Percentiles rank a stretch among this genome's conserved stretches.
Evolutionary conservation across 1,140 invertebrate species (phyloP).

Genomic region (Zophobas morio): DNA sequence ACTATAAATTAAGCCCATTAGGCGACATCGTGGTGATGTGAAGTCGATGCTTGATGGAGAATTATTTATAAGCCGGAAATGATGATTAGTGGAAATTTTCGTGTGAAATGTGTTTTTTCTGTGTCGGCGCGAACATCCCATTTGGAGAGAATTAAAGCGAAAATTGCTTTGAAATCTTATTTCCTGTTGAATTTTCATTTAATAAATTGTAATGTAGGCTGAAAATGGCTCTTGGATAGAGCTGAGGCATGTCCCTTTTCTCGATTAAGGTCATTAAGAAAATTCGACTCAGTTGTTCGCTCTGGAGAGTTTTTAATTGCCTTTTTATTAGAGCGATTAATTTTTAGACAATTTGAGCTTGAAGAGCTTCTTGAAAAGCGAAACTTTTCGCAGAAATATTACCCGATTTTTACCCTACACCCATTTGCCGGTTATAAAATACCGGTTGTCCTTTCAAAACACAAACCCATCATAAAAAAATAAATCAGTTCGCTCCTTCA

Average conservation of each 20-base stretch:
- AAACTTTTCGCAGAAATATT: too few relatives aligned
- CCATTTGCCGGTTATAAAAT: too few relatives aligned
- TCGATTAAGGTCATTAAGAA: constrained; percentile 13
- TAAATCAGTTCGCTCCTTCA: too few relatives aligned
- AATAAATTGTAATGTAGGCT: constrained; percentile 23
- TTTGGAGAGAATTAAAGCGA: constrained; percentile 8
- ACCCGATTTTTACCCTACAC: too few relatives aligned
- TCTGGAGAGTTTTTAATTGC: constrained; percentile 11
- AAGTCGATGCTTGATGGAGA: too few relatives aligned
- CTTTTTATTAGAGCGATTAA: constrained; percentile 1
- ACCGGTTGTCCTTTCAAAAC: too few relatives aligned
- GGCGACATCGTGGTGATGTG: too few relatives aligned
- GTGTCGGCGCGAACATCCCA: neutral
- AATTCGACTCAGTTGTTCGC: constrained; percentile 11
- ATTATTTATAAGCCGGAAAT: too few relatives aligned
- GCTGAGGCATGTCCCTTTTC: constrained; percentile 8
- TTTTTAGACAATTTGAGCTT: constrained; percentile 10
- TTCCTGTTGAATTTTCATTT: constrained; percentile 23
- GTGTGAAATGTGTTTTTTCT: neutral
- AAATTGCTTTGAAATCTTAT: constrained; percentile 26
- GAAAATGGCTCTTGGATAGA: constrained; percentile 1
- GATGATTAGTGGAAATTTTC: too few relatives aligned
- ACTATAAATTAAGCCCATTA: too few relatives aligned
- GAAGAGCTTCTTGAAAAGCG: neutral
- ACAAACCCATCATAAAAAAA: too few relatives aligned